Conservation (phyloP, 2,888 invertebrate genomes). For the Cybosia mesomella region DNA sequence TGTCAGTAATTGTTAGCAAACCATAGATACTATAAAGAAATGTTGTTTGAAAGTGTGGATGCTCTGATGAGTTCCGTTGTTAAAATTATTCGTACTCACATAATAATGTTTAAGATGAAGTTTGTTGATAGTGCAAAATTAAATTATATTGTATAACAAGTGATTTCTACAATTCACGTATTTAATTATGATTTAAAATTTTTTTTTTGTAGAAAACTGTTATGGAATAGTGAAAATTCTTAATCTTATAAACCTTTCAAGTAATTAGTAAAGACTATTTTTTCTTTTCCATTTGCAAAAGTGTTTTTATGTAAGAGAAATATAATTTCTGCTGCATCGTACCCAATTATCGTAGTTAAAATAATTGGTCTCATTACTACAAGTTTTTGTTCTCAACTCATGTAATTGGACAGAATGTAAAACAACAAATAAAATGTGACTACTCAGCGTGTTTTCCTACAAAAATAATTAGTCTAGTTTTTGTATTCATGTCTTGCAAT, state of each 20-base stretch:
- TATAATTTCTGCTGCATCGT: constrained; percentile 3
- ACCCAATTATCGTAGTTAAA: constrained; percentile 16
- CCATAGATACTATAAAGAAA: neutral
- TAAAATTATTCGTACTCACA: neutral
- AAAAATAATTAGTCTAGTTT: neutral
- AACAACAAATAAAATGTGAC: constrained; percentile 6
- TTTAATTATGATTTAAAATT: neutral
- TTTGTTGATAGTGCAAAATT: neutral
- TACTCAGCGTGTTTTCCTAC: neutral
- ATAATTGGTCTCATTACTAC: constrained; percentile 24
- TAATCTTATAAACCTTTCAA: neutral
- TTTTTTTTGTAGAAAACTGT: neutral
- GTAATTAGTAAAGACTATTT: constrained; percentile 2
- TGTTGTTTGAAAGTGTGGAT: constrained; percentile 4
- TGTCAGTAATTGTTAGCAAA: neutral
- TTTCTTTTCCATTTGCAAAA: constrained; percentile 11
- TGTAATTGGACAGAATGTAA: constrained; percentile 9
- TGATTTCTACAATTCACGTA: neutral
- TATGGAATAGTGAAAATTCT: neutral
- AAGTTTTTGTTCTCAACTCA: constrained; percentile 13
- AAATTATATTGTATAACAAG: constrained; percentile 7
- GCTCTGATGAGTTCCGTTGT: constrained; percentile 1
- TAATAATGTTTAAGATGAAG: constrained; percentile 1
- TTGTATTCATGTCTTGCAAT: neutral
- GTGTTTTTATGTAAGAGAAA: constrained; percentile 19